A percentile compares a stretch with the other conserved stretches of the same genome.
Evolutionary conservation across 2,888 invertebrate species (phyloP).

Genomic region (Chromoteleia sp.): DNA sequence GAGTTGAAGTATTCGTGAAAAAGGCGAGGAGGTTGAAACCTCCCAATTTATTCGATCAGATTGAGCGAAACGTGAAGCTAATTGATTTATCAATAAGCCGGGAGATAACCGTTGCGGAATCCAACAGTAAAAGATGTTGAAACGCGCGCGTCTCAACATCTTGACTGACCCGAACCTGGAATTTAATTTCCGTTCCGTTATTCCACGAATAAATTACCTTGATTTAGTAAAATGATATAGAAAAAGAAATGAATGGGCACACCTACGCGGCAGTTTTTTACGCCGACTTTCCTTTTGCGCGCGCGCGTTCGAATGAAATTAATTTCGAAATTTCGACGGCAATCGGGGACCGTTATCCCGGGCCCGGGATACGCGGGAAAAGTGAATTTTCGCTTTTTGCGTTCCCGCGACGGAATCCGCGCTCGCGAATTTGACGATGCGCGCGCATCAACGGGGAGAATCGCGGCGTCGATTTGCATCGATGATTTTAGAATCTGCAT

Average conservation of each 20-base stretch:
- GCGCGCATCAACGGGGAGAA: conserved; percentile 35
- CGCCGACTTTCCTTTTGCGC: conserved; percentile 41
- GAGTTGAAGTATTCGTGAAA: conserved; percentile 12
- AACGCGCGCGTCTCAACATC: conserved; percentile 45
- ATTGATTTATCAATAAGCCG: conserved; percentile 65
- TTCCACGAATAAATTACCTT: conserved; percentile 59
- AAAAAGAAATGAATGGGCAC: conserved; percentile 62
- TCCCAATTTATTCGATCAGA: conserved; percentile 57
- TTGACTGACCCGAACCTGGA: conserved; percentile 60
- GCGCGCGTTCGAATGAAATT: background rate
- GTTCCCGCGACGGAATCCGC: background rate
- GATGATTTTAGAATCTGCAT: conserved; percentile 76
- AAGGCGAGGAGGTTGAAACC: conserved; percentile 22
- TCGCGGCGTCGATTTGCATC: conserved; percentile 63
- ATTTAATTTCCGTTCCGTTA: conserved; percentile 61
- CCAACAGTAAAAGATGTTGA: conserved; percentile 54
- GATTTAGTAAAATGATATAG: conserved; percentile 61
- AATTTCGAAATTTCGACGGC: conserved; percentile 37
- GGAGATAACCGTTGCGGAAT: conserved; percentile 53
- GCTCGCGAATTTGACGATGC: background rate
- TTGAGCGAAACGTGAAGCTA: conserved; percentile 44
- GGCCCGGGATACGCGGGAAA: background rate
- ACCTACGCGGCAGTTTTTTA: conserved; percentile 51
- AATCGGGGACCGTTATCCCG: conserved; percentile 19
- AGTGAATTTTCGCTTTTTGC: background rate